phyloP scores from a whole-genome alignment of 2,113 vertebrate species.

The Montifringilla adamsi region DNA sequence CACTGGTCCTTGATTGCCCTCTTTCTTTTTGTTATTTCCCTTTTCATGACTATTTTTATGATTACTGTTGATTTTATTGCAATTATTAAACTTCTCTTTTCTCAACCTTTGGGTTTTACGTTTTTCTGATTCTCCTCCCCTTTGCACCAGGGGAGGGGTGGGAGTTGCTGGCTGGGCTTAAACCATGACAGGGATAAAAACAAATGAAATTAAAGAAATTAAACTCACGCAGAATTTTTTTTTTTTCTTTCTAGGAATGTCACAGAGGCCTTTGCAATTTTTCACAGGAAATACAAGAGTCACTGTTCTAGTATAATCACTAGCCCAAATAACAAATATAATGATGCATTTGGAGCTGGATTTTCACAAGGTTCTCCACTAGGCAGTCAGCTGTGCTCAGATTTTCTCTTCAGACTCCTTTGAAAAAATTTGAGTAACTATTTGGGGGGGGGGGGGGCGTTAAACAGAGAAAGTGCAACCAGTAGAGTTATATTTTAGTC shows the following conservation, averaged over 20 bases:
- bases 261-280: neutral
- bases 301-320: neutral
- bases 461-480: neutral
- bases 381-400: neutral
- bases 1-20: neutral
- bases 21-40: neutral
- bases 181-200: neutral
- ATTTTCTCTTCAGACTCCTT: neutral
- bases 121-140: neutral
- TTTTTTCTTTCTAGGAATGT: neutral
- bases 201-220: neutral
- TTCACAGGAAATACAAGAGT: neutral
- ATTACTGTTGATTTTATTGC: neutral
- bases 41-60: neutral
- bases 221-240: neutral
- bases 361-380: neutral
- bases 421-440: neutral
- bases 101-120: neutral
- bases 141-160: neutral
- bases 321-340: neutral
- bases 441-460: neutral
- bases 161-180: neutral
- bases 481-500: neutral
- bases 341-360: neutral
- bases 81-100: neutral